Evolutionary conservation across 2,113 vertebrate species (phyloP).

Genomic region (Melanocharis versteri): DNA sequence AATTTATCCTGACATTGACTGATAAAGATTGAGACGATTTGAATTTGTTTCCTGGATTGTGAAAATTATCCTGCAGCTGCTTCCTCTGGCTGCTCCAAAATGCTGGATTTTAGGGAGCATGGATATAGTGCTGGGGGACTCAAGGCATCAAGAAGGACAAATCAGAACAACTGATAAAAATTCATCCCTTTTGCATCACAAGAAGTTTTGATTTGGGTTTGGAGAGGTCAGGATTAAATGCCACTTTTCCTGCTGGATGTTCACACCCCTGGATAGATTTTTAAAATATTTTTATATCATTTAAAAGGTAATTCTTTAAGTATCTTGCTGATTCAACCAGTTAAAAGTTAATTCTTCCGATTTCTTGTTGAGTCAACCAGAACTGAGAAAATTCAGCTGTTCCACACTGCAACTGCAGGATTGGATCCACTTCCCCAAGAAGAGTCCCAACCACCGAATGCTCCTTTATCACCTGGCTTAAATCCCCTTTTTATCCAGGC

Average conservation of each 20-base stretch:
- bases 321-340: rapidly evolving
- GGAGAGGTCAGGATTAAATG: not conserved
- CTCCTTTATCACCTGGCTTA: not conserved
- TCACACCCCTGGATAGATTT: not conserved
- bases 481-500: not conserved
- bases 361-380: not conserved
- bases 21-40: constrained; percentile 15
- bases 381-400: not conserved
- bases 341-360: not conserved
- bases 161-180: not conserved
- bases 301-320: not conserved
- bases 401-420: not conserved
- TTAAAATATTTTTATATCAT: rapidly evolving
- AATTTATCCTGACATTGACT: constrained; percentile 22
- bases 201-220: not conserved
- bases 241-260: not conserved
- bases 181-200: not conserved
- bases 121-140: not conserved
- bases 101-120: not conserved
- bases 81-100: not conserved
- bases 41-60: constrained; percentile 14
- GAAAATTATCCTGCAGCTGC: not conserved
- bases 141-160: not conserved
- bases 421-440: not conserved
- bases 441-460: not conserved